Conservation (phyloP, 2,797 vertebrate genomes). For the Anomalospiza imberbis region DNA sequence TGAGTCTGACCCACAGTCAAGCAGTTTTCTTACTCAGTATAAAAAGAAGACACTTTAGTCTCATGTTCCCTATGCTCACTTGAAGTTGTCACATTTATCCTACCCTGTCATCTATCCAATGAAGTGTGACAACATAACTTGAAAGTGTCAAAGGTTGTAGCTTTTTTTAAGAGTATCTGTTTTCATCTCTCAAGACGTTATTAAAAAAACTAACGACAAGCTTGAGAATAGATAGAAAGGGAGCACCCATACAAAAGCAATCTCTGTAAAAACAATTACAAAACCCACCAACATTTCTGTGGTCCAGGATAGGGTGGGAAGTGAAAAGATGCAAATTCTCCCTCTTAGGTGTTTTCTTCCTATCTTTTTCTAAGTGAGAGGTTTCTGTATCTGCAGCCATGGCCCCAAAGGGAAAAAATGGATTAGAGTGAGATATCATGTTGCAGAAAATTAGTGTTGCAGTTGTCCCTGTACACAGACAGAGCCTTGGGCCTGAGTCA, state of each 20-base stretch:
- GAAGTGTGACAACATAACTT: background rate
- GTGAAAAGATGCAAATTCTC: background rate
- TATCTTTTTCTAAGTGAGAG: background rate
- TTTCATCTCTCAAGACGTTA: background rate
- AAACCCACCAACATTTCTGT: background rate
- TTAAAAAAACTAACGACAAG: background rate
- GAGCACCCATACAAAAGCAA: background rate
- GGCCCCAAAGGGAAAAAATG: background rate
- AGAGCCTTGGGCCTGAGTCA: background rate
- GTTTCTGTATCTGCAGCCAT: background rate
- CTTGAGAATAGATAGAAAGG: background rate
- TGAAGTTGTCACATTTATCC: conserved; percentile 19
- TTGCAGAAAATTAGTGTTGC: conserved; percentile 45
- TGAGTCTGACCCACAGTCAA: background rate
- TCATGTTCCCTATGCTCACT: background rate
- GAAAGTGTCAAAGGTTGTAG: conserved; percentile 14
- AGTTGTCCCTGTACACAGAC: background rate
- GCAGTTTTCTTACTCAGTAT: background rate
- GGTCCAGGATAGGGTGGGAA: background rate
- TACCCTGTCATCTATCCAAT: background rate
- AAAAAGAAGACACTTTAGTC: background rate
- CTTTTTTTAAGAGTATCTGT: conserved; percentile 19
- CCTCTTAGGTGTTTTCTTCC: background rate
- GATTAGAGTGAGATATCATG: background rate
- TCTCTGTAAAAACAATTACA: background rate